Base-by-base conservation (phyloP, 2,797 vertebrate species). In the Sebastes vulpes region DNA sequence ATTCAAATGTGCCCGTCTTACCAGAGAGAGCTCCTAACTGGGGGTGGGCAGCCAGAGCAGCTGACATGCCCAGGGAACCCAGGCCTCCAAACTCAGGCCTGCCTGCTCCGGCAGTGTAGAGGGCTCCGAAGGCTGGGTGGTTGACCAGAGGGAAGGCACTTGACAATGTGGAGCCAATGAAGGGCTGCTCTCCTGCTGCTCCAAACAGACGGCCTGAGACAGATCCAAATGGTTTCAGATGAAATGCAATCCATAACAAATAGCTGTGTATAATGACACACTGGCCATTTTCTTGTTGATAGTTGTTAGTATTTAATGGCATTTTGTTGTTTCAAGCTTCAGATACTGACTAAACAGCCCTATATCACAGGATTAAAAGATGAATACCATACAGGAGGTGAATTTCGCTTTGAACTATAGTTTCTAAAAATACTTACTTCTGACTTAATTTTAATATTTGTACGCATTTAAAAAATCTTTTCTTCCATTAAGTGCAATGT, bases 101-200 rank as follows among this genome's bases (percentile, higher is more conserved):
- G 92, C 96, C 97, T 82, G 97, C 96, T 94, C 96, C 97, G 72
- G 97, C 94, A 93, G 97, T 95, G 91, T 98, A 98, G 72, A 97
- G 95, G 89, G 98, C 96, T 93, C 97, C 97, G 75, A 98, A 98
- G 93, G 97, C 96, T 89, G 98, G 97, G 94, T 98, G 97, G 94
- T 96, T 97, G 95, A 98, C 96, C 96, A 98, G 95, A 93, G 98
- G 98, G 95, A 98, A 98, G 96, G 97, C 97, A 97, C 97, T 98
- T 96, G 97, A 97, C 96, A 98, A 95, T 89, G 97, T 96, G 94
- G 97, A 97, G 96, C 97, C 96, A 90, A 97, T 97, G 95, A 97
- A 98, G 89, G 96, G 97, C 95, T 97, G 97, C 83, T 98, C 97
- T 91, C 96, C 97, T 88, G 95, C 94, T 85, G 95, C 93, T 95